phyloP scores from a whole-genome alignment of 2,888 invertebrate species.

The Aphrophora alni region DNA sequence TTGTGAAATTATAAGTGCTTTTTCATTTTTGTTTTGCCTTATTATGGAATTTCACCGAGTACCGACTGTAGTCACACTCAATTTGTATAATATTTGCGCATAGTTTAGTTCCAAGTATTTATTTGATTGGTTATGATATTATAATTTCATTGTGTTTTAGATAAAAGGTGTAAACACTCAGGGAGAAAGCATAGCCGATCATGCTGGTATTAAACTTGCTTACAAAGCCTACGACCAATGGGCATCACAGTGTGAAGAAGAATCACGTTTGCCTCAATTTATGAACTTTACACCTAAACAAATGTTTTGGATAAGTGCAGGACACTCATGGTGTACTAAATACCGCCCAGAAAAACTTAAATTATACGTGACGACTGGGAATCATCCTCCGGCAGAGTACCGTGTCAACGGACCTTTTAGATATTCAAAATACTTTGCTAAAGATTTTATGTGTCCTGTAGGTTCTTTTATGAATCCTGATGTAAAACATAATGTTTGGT shows the following conservation, averaged over 20 bases:
- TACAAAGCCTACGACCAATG: constrained; percentile 11
- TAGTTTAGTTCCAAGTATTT: no score
- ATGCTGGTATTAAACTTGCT: constrained; percentile 10
- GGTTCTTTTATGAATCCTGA: constrained; percentile 16
- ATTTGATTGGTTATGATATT: no score
- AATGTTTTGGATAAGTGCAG: constrained; percentile 23
- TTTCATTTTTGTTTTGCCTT: no score
- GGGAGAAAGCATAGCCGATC: constrained; percentile 30
- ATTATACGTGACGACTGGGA: neutral
- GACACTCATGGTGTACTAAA: constrained; percentile 15
- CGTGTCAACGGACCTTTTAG: constrained; percentile 19
- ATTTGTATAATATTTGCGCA: no score
- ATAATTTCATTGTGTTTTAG: no score
- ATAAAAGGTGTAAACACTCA: constrained; percentile 23
- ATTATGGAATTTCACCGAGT: no score
- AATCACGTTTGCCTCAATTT: neutral
- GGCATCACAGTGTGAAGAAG: neutral
- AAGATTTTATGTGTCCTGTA: constrained; percentile 3
- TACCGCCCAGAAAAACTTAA: neutral
- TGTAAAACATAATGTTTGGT: constrained; percentile 27
- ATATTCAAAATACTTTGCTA: neutral
- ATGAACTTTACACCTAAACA: constrained; percentile 6
- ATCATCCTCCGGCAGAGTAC: constrained; percentile 17
- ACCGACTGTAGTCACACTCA: no score
- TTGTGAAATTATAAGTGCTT: no score